Evolutionary conservation across 2,113 vertebrate genomes (phyloP), one percentile per base, ranked within the genome.

Genomic region (Leucopternis melanops): DNA sequence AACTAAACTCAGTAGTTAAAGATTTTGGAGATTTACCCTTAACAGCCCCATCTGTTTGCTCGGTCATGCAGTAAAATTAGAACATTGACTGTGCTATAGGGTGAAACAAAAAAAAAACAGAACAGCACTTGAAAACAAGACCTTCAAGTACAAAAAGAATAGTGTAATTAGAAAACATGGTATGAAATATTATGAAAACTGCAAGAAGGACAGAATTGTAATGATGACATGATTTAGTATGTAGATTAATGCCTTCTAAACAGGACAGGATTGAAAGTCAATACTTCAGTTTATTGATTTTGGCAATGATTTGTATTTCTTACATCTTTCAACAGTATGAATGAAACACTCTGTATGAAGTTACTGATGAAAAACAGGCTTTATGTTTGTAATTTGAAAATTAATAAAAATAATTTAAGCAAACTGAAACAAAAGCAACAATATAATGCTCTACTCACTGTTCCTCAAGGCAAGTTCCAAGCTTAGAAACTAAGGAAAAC

Each of bases 211-310:
- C 80, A 95, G 92, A 94, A 84, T 57, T 86, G 54, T 87, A 95
- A 97, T 17, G 72, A 84, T 94, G 86, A 92, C 81, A 80, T 87
- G 94, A 95, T 94, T 95, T 72, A 88, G 66, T 52, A 86, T 58
- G 45, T 59, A 96, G 96, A 96, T 96, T 94, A 96, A 91, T 93
- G 87, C 40, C 69, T 95, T 95, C 69, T 83, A 94, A 97, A 97
- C 78, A 66, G 40, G 52, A 83, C 88, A 66, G 38, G 32, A 97
- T 92, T 93, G 88, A 96, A 97, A 96, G 89, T 85, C 95, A 96
- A 93, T 95, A 95, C 79, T 97, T 97, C 88, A 95, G 69, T 86
- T 86, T 95, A 97, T 96, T 69, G 16, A 95, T 95, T 95, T 67
- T 94, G 88, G 84, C 85, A 61, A 91, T 55, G 73, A 92, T 96